Evolutionary conservation across 2,113 vertebrate species (phyloP), one percentile per base, ranked within the genome.

Genomic region (Rhynchopsitta pachyrhyncha): DNA sequence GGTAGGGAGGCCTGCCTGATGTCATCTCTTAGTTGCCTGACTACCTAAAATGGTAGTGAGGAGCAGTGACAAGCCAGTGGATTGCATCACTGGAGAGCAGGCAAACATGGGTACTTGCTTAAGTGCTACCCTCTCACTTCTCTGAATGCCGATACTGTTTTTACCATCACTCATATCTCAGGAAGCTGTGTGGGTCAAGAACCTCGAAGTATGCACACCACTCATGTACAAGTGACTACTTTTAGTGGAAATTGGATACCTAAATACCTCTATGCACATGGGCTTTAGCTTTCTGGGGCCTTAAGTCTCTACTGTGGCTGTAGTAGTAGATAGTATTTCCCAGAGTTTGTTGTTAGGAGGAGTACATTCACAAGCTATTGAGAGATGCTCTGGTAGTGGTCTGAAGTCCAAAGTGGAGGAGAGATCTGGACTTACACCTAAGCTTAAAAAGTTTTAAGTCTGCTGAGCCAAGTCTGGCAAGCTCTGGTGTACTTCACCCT

Each of bases 21-120:
- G 95, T 84, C 80, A 79, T 91, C 62, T 96, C 47, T 31, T 52
- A 41, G 44, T 93, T 79, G 47, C 35, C 66, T 76, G 52, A 88
- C 83, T 82, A 62, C 93, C 90, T 96, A 92, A 97, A 88, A 95
- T 94, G 83, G 92, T 82, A 95, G 66, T 1, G 14, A 83, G 76
- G 27, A 90, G 44, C 63, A 74, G 37, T 28, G 53, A 57, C 41
- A 75, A 88, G 47, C 74, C 0, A 35, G 0, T 53, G 35, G 68
- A 60, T 67, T 88, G 39, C 35, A 68, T 78, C 88, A 80, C 55
- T 68, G 60, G 69, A 60, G 75, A 90, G 55, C 55, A 86, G 66
- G 55, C 33, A 74, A 77, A 52, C 46, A 13, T 55, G 90, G 55
- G 18, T 55, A 75, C 76, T 90, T 81, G 55, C 42, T 83, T 55